Evolutionary conservation across 2,797 vertebrate genomes (phyloP), one percentile per base, ranked within the genome.

Genomic region (Bucorvus abyssinicus): DNA sequence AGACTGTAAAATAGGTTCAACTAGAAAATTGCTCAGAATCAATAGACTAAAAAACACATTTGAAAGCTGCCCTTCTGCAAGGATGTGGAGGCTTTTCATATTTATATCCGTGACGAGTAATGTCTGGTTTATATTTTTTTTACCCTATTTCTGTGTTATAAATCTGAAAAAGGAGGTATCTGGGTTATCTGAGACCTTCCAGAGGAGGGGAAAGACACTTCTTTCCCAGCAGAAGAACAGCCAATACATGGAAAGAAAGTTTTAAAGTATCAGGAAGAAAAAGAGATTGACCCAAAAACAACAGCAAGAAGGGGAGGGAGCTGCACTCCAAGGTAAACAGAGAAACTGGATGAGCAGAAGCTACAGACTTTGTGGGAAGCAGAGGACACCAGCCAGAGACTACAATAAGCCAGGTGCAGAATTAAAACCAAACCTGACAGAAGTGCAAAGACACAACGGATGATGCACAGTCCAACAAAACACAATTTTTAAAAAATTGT

Each of bases 151-250:
- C 20, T 56, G 8, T 42, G 16, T 60, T 53, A 71, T 10, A 63
- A 75, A 63, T 14, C 5, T 38, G 38, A 77, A 90, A 77, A 12
- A 26, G 3, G n/a, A 20, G 14, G 10, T 18, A 4, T 24, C 42
- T 70, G 14, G 4, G 4, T 75, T 83, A 32, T 30, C 14, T 65
- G 15, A 69, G 16, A 63, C 14, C 14, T 55, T 74, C 18, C 71
- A 3, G 6, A 47, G 29, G 12, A 74, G 3, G 2, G 1, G 2
- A 69, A 70, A 78, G 6, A 17, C 14, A 20, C 0, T 26, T 57
- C 15, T 57, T 63, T n/a, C 27, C 7, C 9, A 7, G 8, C 10
- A 59, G 9, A 42, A 77, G 70, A 67, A 27, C 3, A 89, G 2
- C 3, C 7, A 23, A 5, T 34, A 10, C 4, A 85, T 53, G 26